These are phyloP conservation scores for Limnephilus lunatus DNA, from an alignment of 2,888 invertebrate species.

Conservation along the genomic window DNA sequence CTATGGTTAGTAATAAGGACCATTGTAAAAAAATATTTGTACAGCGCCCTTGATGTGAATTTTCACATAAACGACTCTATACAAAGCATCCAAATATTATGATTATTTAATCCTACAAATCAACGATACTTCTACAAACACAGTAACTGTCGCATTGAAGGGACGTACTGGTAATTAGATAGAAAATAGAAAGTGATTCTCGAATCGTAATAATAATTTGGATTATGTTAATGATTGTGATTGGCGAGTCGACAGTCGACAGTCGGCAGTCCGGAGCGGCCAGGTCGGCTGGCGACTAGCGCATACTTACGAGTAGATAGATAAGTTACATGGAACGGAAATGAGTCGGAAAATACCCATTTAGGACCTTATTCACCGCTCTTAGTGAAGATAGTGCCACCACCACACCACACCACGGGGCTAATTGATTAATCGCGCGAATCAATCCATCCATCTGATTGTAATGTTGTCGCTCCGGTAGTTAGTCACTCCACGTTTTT, in stretches of 20 bases:
- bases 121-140: neutral
- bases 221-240: constrained; percentile 65
- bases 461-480: neutral
- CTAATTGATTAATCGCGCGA: neutral
- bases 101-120: neutral
- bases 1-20: no score
- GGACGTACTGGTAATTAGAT: constrained; percentile 30
- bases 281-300: constrained; percentile 39
- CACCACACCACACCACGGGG: neutral
- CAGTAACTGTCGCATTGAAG: neutral
- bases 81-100: neutral
- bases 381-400: neutral
- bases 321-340: constrained; percentile 53
- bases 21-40: no score
- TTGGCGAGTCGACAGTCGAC: constrained; percentile 14
- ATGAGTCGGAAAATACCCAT: constrained; percentile 45
- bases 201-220: constrained; percentile 64
- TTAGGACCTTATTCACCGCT: constrained; percentile 17
- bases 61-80: no score
- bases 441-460: neutral
- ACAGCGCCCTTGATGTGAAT: no score
- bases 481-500: neutral
- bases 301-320: constrained; percentile 48
- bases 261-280: neutral
- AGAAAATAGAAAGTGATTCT: constrained; percentile 65